Evolutionary conservation across 2,888 invertebrate genomes (phyloP).

Genomic region (Rhamphomyia laevipes): DNA sequence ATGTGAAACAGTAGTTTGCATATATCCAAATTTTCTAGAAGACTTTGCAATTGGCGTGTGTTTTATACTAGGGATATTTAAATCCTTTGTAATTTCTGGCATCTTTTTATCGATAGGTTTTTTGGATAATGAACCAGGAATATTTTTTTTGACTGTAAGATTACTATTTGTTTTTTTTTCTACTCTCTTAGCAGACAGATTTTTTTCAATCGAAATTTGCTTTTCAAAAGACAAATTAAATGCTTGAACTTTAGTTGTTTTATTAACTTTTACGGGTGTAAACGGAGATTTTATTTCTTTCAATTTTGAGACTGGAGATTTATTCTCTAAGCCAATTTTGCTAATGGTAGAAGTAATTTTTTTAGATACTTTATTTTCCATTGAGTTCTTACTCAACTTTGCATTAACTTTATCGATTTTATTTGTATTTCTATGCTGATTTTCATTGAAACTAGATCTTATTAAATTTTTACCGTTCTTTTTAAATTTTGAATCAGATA

Average conservation of each 20-base stretch:
- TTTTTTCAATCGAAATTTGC: conserved; percentile 5
- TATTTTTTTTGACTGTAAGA: not conserved
- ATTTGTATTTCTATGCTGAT: too few species aligned
- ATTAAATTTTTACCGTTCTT: too few species aligned
- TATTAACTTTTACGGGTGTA: conserved; percentile 1
- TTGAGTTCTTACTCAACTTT: too few species aligned
- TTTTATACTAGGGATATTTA: not conserved
- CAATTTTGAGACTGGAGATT: not conserved
- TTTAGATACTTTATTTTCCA: too few species aligned
- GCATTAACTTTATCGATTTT: too few species aligned
- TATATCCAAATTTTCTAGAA: conserved; percentile 39
- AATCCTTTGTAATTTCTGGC: conserved; percentile 1
- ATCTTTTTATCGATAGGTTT: too few species aligned
- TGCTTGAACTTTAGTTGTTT: conserved; percentile 8
- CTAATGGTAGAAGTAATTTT: too few species aligned
- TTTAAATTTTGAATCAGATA: too few species aligned
- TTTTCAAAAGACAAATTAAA: conserved; percentile 9
- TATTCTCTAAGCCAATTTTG: not conserved
- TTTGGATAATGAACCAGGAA: too few species aligned
- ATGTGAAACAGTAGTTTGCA: conserved; percentile 48
- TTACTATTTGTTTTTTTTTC: not conserved
- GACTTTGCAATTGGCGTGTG: conserved; percentile 3
- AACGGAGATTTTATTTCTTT: not conserved
- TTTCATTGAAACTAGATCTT: too few species aligned
- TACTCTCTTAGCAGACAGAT: not conserved